Conservation (phyloP, 2,113 vertebrate genomes). For the Etia nguti region DNA sequence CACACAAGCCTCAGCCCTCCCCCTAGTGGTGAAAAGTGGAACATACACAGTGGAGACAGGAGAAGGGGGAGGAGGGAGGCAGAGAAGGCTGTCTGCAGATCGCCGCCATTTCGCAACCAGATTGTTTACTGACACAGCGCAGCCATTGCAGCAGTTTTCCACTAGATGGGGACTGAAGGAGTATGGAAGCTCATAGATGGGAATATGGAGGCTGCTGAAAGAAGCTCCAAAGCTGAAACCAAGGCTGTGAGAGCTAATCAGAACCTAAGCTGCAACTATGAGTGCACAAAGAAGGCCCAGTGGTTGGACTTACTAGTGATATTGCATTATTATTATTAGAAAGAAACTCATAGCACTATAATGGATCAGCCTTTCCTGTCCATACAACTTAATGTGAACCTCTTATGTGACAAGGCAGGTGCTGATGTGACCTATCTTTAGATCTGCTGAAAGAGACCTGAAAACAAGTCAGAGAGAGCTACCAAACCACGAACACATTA, state of each 20-base stretch:
- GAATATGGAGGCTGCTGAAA: background rate
- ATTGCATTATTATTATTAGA: background rate
- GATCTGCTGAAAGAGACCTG: background rate
- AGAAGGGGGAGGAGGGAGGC: conserved; percentile 57
- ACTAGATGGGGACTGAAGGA: conserved; percentile 45
- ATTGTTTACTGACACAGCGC: conserved; percentile 80
- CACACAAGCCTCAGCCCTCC: conserved; percentile 60
- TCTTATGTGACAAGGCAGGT: background rate
- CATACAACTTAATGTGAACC: background rate
- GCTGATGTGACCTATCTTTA: conserved; percentile 17
- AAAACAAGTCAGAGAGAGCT: background rate
- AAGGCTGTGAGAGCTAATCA: background rate
- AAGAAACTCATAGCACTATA: background rate
- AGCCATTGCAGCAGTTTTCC: conserved; percentile 52
- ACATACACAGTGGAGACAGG: conserved; percentile 62
- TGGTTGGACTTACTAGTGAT: background rate
- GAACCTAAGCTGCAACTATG: background rate
- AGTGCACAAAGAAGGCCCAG: background rate
- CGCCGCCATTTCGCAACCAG: conserved; percentile 84
- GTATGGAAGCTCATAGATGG: conserved; percentile 21
- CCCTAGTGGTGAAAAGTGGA: conserved; percentile 78
- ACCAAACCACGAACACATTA: background rate
- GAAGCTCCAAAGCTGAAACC: conserved; percentile 2
- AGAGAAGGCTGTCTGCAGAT: conserved; percentile 69
- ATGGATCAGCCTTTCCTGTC: background rate